Base-by-base conservation (phyloP, 2,888 invertebrate species). In the Cryptosula pallasiana region DNA sequence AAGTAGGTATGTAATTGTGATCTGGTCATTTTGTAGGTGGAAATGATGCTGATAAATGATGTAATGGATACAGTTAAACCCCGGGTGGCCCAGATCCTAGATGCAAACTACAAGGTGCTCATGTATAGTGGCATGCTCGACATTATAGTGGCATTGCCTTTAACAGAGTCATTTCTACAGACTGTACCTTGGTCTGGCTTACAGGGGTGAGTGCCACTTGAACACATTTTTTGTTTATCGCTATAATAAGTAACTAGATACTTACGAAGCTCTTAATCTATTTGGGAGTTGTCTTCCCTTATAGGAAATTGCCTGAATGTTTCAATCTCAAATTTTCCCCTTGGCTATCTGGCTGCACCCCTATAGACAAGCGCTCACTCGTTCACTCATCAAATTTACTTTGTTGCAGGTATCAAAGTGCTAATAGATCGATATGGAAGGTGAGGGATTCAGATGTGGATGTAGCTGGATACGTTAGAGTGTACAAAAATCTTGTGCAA, bases 41-140 rank as follows among this genome's bases (percentile, higher is more conserved):
- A 93, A 81, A 79, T 87, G 3, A 88, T 90, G 81, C 84, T 95
- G 29, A 88, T 89, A 75, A 85, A 87, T 55, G 95, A 96, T 83
- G 73, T 82, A 9, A 79, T 94, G 91, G 89, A 92, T 79, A 91
- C 91, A 0, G 90, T 93, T 5, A 91, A 91, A 3, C 82, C 83
- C 1, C 82, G 81, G 80, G 77, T 86, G 1, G 79, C 80, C 9
- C 76, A 77, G 54, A 76, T 84, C 3, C 77, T 86, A 76, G 78
- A 85, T 73, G 32, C 5, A 13, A 79, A 82, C 69, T 83, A 83
- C 76, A 81, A 80, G 78, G 89, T 93, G 23, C 88, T 95, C 63
- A 88, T 94, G 74, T 95, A 95, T 83, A 94, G 90, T 81, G 95
- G 95, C 0, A 95, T 95, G 81, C 82, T 95, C 75, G 95, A 96